These are phyloP conservation scores for Anneissia japonica DNA, from an alignment of 35 echinoderm and acorn worm genomes.

Conservation along the genomic window DNA sequence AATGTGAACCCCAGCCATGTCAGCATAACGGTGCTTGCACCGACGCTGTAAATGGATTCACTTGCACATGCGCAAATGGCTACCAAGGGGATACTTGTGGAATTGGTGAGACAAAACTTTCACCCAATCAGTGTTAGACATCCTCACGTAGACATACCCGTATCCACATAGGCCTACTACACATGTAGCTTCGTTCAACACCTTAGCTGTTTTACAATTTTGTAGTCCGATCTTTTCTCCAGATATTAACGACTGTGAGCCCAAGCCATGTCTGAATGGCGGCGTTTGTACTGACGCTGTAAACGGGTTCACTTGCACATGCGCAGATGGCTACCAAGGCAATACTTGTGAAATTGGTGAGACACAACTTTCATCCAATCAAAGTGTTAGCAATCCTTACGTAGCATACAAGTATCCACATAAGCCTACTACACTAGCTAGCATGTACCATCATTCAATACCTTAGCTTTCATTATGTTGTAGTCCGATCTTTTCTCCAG, in stretches of 20 bases:
- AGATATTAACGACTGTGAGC: constrained; percentile 10
- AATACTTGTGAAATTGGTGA: constrained; percentile 16
- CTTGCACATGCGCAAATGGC: constrained; percentile 37
- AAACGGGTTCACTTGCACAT: constrained; percentile 14
- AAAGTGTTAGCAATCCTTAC: no score
- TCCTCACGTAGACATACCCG: no score
- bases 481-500: neutral
- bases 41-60: constrained; percentile 8
- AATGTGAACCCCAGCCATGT: constrained; percentile 9
- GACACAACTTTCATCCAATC: no score
- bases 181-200: no score
- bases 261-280: constrained; percentile 19
- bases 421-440: no score
- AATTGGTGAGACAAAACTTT: neutral
- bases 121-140: constrained; percentile 13
- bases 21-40: constrained; percentile 10
- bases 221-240: neutral
- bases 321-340: constrained; percentile 7
- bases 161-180: no score
- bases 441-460: no score
- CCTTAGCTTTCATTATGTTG: no score
- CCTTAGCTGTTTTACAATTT: no score
- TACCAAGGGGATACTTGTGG: constrained; percentile 37
- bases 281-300: constrained; percentile 21
- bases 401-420: no score